These are phyloP conservation scores for Tridacna gigas DNA, from an alignment of 2,888 invertebrate genomes.

Conservation along the genomic window DNA sequence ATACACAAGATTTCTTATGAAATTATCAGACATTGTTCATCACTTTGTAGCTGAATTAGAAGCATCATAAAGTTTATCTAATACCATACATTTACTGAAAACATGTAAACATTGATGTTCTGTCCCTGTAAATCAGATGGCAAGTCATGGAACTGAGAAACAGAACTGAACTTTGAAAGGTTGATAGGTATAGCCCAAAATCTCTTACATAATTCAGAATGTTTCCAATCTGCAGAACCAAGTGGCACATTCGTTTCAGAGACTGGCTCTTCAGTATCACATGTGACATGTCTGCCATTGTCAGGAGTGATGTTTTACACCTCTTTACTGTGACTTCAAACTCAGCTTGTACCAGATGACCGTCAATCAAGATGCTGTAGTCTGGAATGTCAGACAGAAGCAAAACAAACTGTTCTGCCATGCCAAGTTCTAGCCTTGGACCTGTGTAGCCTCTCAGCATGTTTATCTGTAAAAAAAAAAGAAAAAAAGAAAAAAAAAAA, in stretches of 20 bases:
- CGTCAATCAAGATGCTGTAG: constrained; percentile 83
- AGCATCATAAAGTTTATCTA: too few relatives aligned
- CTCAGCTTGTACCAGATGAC: constrained; percentile 85
- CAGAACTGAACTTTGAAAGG: too few relatives aligned
- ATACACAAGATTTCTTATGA: too few relatives aligned
- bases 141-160: too few relatives aligned
- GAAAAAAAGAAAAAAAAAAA: too few relatives aligned
- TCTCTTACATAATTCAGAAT: constrained; percentile 81
- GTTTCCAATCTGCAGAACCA: constrained; percentile 82
- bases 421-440: constrained; percentile 82
- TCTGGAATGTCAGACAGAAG: constrained; percentile 83
- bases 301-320: constrained; percentile 69
- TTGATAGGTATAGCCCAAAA: too few relatives aligned
- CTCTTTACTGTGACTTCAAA: constrained; percentile 75
- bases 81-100: too few relatives aligned
- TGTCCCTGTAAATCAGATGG: too few relatives aligned
- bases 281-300: constrained; percentile 73
- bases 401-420: constrained; percentile 85
- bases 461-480: constrained; percentile 79
- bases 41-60: too few relatives aligned
- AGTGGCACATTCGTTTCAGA: constrained; percentile 77
- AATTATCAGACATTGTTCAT: too few relatives aligned
- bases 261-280: constrained; percentile 70
- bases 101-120: too few relatives aligned
- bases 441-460: constrained; percentile 82